Evolutionary conservation across 2,888 invertebrate genomes (phyloP).

Genomic region (Tetropium fuscum): DNA sequence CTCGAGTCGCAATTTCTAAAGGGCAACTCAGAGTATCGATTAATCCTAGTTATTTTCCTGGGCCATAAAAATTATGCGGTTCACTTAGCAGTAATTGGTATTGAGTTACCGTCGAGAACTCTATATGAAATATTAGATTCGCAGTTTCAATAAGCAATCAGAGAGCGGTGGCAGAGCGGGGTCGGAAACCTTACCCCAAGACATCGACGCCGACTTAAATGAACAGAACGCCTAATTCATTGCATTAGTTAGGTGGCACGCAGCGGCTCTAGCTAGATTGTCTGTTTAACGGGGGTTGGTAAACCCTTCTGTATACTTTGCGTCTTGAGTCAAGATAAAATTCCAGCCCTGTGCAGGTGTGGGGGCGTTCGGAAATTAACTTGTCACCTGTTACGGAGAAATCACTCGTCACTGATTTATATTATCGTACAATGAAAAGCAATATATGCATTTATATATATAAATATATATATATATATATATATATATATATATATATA

Average conservation of each 20-base stretch:
- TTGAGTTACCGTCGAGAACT: conserved; percentile 35
- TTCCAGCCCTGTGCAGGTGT: background rate
- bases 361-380: background rate
- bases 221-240: conserved; percentile 32
- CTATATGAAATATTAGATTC: conserved; percentile 26
- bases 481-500: no score
- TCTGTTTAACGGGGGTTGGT: conserved; percentile 9
- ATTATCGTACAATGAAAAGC: no score
- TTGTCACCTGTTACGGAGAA: no score
- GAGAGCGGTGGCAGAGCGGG: conserved; percentile 23
- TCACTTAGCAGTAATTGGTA: conserved; percentile 43
- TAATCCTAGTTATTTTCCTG: conserved; percentile 21
- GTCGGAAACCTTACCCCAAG: conserved; percentile 23
- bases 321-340: background rate
- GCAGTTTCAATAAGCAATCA: conserved; percentile 36
- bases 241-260: conserved; percentile 23
- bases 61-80: conserved; percentile 42
- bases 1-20: no score
- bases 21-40: conserved; percentile 11
- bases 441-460: no score
- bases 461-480: no score
- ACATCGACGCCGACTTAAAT: conserved; percentile 29
- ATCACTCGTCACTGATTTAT: no score
- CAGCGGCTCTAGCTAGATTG: background rate
- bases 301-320: conserved; percentile 12